Percentiles rank a stretch among this genome's conserved stretches.
phyloP scores from a whole-genome alignment of 2,888 invertebrate genomes.

The Anthrax anthrax region DNA sequence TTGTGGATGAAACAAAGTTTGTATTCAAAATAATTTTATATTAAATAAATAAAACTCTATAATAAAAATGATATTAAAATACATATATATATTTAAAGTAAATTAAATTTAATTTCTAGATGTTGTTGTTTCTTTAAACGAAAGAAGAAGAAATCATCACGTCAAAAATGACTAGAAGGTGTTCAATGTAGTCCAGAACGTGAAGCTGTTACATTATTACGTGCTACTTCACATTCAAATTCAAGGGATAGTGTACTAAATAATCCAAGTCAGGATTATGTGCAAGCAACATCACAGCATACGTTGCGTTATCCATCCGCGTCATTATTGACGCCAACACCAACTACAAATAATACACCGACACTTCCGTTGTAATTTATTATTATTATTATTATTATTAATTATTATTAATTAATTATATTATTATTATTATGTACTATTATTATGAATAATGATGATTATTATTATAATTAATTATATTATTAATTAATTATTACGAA shows the following conservation, averaged over 20 bases:
- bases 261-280: conserved; percentile 41
- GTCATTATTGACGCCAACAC: conserved; percentile 37
- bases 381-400: conserved; percentile 12
- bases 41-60: neutral
- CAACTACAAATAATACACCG: conserved; percentile 37
- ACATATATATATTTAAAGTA: neutral
- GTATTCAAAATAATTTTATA: too few relatives aligned
- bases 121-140: conserved; percentile 99
- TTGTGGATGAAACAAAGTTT: conserved; percentile 96
- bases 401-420: neutral
- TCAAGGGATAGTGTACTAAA: conserved; percentile 42
- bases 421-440: neutral
- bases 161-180: conserved; percentile 77
- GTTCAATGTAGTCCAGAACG: conserved; percentile 49
- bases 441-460: too few relatives aligned
- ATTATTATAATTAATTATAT: too few relatives aligned
- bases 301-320: conserved; percentile 38
- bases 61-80: neutral
- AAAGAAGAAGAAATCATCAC: conserved; percentile 94
- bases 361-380: conserved; percentile 36
- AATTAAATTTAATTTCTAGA: conserved; percentile 38
- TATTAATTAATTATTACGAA: too few relatives aligned
- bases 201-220: conserved; percentile 46
- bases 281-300: conserved; percentile 37
- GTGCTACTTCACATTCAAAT: conserved; percentile 48